Percentiles rank a stretch among this genome's conserved stretches.
Conservation (phyloP, 1,140 invertebrate species). For the Sycophila sp. region DNA sequence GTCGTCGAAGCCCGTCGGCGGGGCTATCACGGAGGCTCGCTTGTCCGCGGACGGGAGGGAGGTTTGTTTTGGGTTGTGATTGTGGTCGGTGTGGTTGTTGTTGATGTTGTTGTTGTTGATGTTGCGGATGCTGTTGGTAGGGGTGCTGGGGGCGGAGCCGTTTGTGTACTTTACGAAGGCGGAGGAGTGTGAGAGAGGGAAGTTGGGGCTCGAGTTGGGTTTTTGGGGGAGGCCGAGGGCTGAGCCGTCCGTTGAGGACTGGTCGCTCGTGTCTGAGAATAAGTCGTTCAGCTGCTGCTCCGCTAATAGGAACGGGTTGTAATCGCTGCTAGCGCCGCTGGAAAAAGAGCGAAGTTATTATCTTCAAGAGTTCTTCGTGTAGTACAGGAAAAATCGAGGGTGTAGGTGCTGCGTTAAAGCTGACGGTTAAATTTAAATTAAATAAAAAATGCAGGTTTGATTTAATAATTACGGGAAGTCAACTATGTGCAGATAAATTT, state of each 20-base stretch:
- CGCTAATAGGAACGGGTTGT: constrained; percentile 75
- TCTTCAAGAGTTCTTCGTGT: too few relatives aligned
- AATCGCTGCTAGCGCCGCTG: constrained; percentile 64
- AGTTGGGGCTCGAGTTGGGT: constrained; percentile 34
- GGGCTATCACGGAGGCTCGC: constrained; percentile 61
- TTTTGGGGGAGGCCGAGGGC: constrained; percentile 21
- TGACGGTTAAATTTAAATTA: too few relatives aligned
- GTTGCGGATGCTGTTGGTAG: not conserved
- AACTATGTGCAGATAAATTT: too few relatives aligned
- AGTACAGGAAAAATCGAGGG: too few relatives aligned
- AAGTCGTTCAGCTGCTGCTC: constrained; percentile 78
- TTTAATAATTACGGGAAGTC: too few relatives aligned
- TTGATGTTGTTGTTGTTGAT: not conserved
- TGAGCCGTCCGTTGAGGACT: constrained; percentile 44
- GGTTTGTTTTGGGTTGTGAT: too few relatives aligned
- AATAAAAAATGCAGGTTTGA: too few relatives aligned
- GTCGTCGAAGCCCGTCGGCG: constrained; percentile 62
- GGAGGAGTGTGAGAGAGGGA: constrained; percentile 60
- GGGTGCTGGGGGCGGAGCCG: not conserved
- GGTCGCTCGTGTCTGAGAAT: constrained; percentile 64
- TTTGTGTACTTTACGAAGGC: constrained; percentile 62
- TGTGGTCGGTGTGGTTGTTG: constrained; percentile 15
- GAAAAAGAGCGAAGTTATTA: too few relatives aligned
- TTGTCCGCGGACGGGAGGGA: too few relatives aligned
- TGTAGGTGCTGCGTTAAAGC: too few relatives aligned